Evolutionary conservation across 2,888 invertebrate genomes (phyloP), one percentile per base, ranked within the genome.

Genomic region (Microplitis manilae): DNA sequence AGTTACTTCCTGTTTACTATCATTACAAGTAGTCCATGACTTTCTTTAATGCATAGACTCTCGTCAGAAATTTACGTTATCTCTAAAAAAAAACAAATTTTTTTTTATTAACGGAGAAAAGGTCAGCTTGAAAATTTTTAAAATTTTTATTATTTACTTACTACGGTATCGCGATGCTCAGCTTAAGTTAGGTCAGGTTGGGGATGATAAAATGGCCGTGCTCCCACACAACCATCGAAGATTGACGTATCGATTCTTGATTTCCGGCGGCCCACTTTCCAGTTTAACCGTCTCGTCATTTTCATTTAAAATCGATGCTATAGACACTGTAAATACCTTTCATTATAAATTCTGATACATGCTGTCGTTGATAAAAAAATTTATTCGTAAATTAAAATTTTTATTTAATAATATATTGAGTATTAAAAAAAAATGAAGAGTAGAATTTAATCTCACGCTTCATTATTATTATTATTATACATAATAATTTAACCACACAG

Each of bases 221-320:
- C 69, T 50, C 74, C 62, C 60, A 39, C 73, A 64, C 75, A 70
- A 70, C 65, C 71, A 75, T 68, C 73, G 76, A 78, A 75, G 79
- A 79, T 80, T 77, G 79, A 81, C 77, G 73, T 75, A 81, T 81
- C 80, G 81, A 81, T 81, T 81, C 81, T 81, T 81, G 80, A 81
- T 81, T 81, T 80, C 80, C 79, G 79, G 39, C 77, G 75, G 80
- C 80, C 77, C 79, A 81, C 77, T 81, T 81, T 76, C 61, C 60
- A 67, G 60, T 38, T 30, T 30, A 30, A 30, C 13, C 13, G 20
- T 7, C 64, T 65, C 72, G 60, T 30, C 71, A 72, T 68, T 41
- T 71, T n/a, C 17, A 39, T 13, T 40, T 15, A 15, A 65, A 68
- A 15, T 75, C 68, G 61, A 78, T 68, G 67, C 67, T 13, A n/a